Conservation (phyloP, 2,888 invertebrate genomes). For the Papilio protenor region DNA sequence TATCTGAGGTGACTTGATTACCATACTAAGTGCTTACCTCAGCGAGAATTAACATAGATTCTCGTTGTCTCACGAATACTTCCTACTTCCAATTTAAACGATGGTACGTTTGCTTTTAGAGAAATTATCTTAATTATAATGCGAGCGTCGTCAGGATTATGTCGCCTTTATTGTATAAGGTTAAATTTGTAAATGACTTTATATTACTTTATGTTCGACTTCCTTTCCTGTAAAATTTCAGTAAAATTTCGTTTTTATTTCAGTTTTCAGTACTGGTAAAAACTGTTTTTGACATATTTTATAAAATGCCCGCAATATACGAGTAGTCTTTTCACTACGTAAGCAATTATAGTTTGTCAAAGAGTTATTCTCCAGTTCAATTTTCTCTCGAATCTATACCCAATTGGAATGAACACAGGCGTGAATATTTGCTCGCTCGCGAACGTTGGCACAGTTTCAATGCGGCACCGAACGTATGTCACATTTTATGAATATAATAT, state of each 20-base stretch:
- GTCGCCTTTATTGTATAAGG: not conserved
- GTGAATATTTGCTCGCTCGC: constrained; percentile 36
- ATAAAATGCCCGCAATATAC: not conserved
- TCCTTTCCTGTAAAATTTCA: no score
- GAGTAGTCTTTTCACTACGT: constrained; percentile 5
- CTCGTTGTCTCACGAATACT: constrained; percentile 45
- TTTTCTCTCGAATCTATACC: constrained; percentile 27
- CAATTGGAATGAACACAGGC: constrained; percentile 30
- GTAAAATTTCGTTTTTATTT: not conserved
- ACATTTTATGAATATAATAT: constrained; percentile 39
- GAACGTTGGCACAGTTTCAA: constrained; percentile 21
- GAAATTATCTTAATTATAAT: constrained; percentile 33
- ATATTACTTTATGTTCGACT: no score
- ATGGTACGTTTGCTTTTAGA: constrained; percentile 34
- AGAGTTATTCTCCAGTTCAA: constrained; percentile 21
- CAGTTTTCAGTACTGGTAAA: no score
- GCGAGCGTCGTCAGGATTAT: not conserved
- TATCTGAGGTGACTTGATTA: constrained; percentile 71
- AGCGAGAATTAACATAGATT: constrained; percentile 62
- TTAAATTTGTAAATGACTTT: not conserved
- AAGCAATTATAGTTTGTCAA: constrained; percentile 24
- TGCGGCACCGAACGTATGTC: constrained; percentile 7
- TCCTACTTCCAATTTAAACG: constrained; percentile 30
- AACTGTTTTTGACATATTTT: not conserved
- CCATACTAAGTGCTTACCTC: constrained; percentile 71